Evolutionary conservation across 2,797 vertebrate species (phyloP), one percentile per base, ranked within the genome.

Genomic region (Sebastes cheni): DNA sequence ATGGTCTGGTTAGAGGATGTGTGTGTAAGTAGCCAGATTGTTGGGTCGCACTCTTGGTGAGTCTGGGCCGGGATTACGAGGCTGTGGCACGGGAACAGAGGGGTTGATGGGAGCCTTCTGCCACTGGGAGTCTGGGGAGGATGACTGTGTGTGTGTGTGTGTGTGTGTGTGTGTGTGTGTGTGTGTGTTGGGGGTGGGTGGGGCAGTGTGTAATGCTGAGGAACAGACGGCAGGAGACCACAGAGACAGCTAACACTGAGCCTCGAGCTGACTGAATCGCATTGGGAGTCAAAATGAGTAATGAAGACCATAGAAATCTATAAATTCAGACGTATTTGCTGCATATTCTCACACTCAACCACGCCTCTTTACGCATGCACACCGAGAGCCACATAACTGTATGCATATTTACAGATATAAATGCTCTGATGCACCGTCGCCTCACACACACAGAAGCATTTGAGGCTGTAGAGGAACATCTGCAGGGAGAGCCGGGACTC

Each of bases 1-100:
- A 25, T 29, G 32, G 74, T 75, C 36, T 46, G 52, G 46, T 55
- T 74, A 52, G 27, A 73, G 59, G 65, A 39, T 42, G 52, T 34
- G 27, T 66, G 46, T 73, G 58, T 59, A 80, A 84, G 77, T 74
- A 75, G 81, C 75, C 90, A 90, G 89, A 89, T 82, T 91, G 89
- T 30, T 39, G 58, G 36, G 42, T 75, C 14, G 10, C 64, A 74
- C 80, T 67, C 73, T 81, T 62, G 65, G 60, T 23, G 77, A 84
- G 87, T 87, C 90, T 92, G 82, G 82, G 69, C 80, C 67, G 86
- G 92, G 92, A 93, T 93, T 92, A 92, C 61, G 71, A 79, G 36
- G 36, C 50, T 72, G 75, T 88, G 82, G 75, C 80, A 81, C 12
- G 2, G 56, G 67, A 85, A 82, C 60, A 80, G 60, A 88, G 85